phyloP scores from a whole-genome alignment of 1,140 invertebrate genomes.

The Maconellicoccus hirsutus region DNA sequence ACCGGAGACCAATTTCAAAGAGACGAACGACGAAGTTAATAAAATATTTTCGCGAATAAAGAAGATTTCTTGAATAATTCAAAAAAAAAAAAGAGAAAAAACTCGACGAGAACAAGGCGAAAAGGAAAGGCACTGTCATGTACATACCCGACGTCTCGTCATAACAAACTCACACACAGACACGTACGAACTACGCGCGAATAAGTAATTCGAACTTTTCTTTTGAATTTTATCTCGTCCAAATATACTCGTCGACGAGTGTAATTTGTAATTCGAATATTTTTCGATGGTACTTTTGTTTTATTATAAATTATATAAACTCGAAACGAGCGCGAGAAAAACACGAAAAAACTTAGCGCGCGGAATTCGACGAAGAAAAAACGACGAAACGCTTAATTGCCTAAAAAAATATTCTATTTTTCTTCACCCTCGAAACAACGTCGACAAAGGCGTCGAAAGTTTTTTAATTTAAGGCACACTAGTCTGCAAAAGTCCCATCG shows the following conservation, averaged over 20 bases:
- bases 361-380: too few species aligned
- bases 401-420: too few species aligned
- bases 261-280: conserved; percentile 9
- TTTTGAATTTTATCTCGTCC: conserved; percentile 7
- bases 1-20: neutral
- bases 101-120: neutral
- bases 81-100: neutral
- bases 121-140: neutral
- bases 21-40: neutral
- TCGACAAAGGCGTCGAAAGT: too few species aligned
- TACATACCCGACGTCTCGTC: neutral
- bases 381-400: too few species aligned
- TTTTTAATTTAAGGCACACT: too few species aligned
- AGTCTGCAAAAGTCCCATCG: too few species aligned
- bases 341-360: too few species aligned
- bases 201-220: conserved; percentile 9
- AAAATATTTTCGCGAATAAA: conserved; percentile 1
- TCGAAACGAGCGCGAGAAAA: too few species aligned
- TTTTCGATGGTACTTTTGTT: neutral
- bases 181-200: neutral
- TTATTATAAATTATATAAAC: neutral
- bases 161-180: too few species aligned
- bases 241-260: neutral
- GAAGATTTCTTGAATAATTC: neutral
- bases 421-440: too few species aligned